Evolutionary conservation across 2,888 invertebrate species (phyloP).

Genomic region (Linnaemya vulpina): DNA sequence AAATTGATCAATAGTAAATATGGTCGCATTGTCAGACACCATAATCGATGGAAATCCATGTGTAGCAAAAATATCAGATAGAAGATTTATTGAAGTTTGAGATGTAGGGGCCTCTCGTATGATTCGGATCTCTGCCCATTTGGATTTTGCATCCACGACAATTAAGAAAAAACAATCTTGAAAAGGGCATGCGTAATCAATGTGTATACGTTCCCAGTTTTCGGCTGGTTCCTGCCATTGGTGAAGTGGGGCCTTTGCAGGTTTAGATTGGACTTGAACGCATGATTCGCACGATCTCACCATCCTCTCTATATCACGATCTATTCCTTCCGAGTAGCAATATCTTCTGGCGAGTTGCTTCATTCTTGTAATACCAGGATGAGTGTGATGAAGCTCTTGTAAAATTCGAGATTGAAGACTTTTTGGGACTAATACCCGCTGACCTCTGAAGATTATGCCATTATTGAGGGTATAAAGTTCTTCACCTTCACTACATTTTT

Average conservation of each 20-base stretch:
- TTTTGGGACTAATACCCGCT: neutral
- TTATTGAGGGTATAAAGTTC: no score
- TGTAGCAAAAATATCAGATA: no score
- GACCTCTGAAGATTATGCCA: no score
- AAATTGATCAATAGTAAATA: constrained; percentile 35
- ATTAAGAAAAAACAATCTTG: constrained; percentile 42
- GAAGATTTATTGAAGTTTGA: constrained; percentile 20
- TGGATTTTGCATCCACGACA: constrained; percentile 31
- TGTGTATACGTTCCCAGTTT: neutral
- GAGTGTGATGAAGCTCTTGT: neutral
- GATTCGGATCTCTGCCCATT: constrained; percentile 18
- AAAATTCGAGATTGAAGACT: neutral
- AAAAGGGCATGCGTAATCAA: neutral
- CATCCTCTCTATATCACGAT: no score
- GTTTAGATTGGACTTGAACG: neutral
- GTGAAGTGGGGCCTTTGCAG: neutral
- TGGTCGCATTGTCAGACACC: constrained; percentile 47
- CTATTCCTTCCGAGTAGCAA: no score
- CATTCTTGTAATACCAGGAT: no score
- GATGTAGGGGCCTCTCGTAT: constrained; percentile 30
- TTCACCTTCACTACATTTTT: neutral
- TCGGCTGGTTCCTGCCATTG: neutral
- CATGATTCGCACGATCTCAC: neutral
- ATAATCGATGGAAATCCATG: constrained; percentile 46
- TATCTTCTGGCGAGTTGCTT: no score